Conservation (phyloP, 2,113 vertebrate species). For the Platysteira castanea region DNA sequence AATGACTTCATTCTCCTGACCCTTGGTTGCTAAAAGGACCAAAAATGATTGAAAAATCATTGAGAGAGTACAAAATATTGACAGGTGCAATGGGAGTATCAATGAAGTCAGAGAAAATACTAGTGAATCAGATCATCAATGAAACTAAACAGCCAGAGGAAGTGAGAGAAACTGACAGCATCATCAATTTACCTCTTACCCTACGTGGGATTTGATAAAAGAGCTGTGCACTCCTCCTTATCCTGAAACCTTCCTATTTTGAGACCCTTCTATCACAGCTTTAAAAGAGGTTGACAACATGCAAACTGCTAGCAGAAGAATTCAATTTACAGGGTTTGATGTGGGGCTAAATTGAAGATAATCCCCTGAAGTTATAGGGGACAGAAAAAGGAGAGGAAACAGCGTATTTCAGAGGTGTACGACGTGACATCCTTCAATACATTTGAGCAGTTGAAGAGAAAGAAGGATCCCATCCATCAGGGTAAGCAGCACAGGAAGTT, state of each 20-base stretch:
- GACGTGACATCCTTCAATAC: neutral
- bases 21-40: neutral
- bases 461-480: neutral
- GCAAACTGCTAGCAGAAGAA: neutral
- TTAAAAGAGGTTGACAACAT: neutral
- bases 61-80: neutral
- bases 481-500: neutral
- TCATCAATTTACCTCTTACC: neutral
- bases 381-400: neutral
- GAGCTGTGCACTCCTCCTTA: neutral
- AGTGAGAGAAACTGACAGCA: neutral
- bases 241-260: neutral
- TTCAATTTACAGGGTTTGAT: neutral
- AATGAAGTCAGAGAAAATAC: neutral
- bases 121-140: neutral
- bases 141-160: neutral
- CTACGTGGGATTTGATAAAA: neutral
- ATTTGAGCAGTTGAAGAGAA: neutral
- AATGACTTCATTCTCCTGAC: neutral
- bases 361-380: neutral
- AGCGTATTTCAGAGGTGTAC: neutral
- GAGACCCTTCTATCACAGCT: neutral
- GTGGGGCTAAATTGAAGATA: neutral
- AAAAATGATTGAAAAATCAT: neutral
- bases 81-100: neutral